phyloP scores from a whole-genome alignment of 2,888 invertebrate species.

The Polylopha cassiicola region DNA sequence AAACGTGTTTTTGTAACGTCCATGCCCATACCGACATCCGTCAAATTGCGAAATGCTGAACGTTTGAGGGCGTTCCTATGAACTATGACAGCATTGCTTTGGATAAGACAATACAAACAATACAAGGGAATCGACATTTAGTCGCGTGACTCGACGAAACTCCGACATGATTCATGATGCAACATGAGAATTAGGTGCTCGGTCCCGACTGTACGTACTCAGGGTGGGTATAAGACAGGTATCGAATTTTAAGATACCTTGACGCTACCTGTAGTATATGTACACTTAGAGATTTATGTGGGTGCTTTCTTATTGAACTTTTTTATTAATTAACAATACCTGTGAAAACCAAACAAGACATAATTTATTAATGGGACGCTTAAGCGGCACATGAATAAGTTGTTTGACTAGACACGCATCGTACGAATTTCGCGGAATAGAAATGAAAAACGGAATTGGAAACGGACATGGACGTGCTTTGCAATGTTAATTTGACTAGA shows the following conservation, averaged over 20 bases:
- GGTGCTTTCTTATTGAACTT: no score
- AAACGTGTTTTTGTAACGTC: slow-evolving; percentile 17
- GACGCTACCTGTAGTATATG: no score
- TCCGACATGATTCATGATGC: slow-evolving; percentile 57
- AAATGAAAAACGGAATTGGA: slow-evolving; percentile 32
- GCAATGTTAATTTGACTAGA: slow-evolving; percentile 47
- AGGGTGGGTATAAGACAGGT: no score
- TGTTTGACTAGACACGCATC: no score
- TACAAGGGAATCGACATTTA: slow-evolving; percentile 64
- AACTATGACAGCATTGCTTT: slow-evolving; percentile 60
- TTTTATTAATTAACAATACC: no score
- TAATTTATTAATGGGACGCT: no score
- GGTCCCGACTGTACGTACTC: slow-evolving; percentile 30
- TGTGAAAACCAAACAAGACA: no score
- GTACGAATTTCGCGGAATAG: slow-evolving; percentile 16
- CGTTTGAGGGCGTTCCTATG: slow-evolving; percentile 53
- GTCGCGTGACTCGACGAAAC: slow-evolving; percentile 55
- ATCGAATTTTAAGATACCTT: no score
- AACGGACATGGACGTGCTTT: slow-evolving; percentile 41
- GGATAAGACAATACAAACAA: slow-evolving; percentile 65
- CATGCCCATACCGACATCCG: slow-evolving; percentile 32
- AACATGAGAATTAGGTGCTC: slow-evolving; percentile 51
- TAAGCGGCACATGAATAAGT: no score
- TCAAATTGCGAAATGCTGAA: slow-evolving; percentile 54
- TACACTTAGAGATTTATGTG: no score